Percentiles rank a stretch among this genome's conserved stretches.
phyloP scores from a whole-genome alignment of 1,140 invertebrate genomes.

The Lordiphosa mommai region DNA sequence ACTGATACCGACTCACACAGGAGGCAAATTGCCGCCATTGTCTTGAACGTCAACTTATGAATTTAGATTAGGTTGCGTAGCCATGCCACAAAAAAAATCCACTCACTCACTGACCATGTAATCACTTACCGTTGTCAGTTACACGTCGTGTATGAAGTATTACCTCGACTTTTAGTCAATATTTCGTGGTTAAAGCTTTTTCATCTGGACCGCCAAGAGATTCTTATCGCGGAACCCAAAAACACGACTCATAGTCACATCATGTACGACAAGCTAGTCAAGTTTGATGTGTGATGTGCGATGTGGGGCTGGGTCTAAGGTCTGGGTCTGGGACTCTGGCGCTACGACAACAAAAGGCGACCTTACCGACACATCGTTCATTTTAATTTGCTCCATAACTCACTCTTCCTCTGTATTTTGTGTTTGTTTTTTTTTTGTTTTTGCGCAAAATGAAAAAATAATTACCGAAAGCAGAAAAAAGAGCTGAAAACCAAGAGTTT shows the following conservation, averaged over 20 bases:
- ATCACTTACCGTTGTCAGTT: conserved; percentile 12
- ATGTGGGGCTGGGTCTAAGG: conserved; percentile 1
- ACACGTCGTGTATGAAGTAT: conserved; percentile 4
- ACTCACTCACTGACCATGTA: conserved; percentile 4
- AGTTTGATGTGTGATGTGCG: conserved; percentile 6
- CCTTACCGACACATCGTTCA: conserved; percentile 75
- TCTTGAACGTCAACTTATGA: neutral
- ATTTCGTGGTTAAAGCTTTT: conserved; percentile 14
- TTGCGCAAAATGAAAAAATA: conserved; percentile 24
- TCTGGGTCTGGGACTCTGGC: conserved; percentile 27
- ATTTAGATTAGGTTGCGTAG: conserved; percentile 4
- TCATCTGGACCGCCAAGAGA: conserved; percentile 14
- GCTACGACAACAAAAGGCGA: conserved; percentile 64
- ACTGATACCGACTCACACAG: neutral
- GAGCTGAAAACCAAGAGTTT: conserved; percentile 1
- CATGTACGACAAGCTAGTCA: conserved; percentile 11
- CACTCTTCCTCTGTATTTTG: conserved; percentile 17
- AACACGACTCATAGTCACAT: conserved; percentile 19
- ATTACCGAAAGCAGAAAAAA: conserved; percentile 6
- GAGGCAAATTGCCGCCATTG: conserved; percentile 1
- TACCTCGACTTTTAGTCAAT: conserved; percentile 8
- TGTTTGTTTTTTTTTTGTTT: conserved; percentile 20
- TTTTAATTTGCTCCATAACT: conserved; percentile 67
- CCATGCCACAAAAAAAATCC: neutral
- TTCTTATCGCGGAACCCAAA: conserved; percentile 14